Evolutionary conservation across 2,113 vertebrate genomes (phyloP).

Genomic region (Sisor rabdophorus): DNA sequence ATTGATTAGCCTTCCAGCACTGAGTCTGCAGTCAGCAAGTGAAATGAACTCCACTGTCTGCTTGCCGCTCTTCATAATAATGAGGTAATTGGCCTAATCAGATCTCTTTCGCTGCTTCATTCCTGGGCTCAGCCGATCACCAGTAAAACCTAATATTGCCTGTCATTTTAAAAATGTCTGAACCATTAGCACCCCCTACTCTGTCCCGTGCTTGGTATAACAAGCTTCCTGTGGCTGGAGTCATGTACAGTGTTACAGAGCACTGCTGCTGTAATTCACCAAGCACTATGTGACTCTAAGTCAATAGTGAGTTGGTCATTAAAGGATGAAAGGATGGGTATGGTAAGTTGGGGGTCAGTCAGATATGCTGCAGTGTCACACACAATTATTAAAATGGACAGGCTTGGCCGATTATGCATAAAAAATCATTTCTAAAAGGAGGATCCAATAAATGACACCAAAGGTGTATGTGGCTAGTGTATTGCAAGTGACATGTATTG

Average conservation of each 20-base stretch:
- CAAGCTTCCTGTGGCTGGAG: conserved; percentile 55
- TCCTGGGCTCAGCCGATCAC: conserved; percentile 37
- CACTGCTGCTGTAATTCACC: conserved; percentile 67
- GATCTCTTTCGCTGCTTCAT: conserved; percentile 47
- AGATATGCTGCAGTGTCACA: conserved; percentile 46
- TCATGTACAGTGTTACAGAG: conserved; percentile 40
- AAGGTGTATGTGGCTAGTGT: conserved; percentile 27
- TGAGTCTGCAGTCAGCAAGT: conserved; percentile 57
- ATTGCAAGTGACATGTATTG: conserved; percentile 6
- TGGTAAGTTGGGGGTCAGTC: conserved; percentile 56
- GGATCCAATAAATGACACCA: conserved; percentile 23
- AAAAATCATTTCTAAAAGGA: conserved; percentile 46
- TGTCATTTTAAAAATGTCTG: conserved; percentile 63
- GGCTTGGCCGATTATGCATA: conserved; percentile 48
- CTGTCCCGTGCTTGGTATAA: conserved; percentile 51
- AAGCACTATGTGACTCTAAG: conserved; percentile 52
- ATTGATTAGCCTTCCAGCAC: conserved; percentile 61
- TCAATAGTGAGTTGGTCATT: conserved; percentile 67
- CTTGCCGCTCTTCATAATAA: conserved; percentile 54
- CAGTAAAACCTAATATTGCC: conserved; percentile 54
- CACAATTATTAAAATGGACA: conserved; percentile 52
- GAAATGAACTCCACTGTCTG: conserved; percentile 60
- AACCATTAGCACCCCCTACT: conserved; percentile 62
- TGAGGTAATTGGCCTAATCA: conserved; percentile 57
- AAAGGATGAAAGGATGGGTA: conserved; percentile 59